phyloP scores from a whole-genome alignment of 2,113 vertebrate genomes.

The Brachypodius melanocephalos region DNA sequence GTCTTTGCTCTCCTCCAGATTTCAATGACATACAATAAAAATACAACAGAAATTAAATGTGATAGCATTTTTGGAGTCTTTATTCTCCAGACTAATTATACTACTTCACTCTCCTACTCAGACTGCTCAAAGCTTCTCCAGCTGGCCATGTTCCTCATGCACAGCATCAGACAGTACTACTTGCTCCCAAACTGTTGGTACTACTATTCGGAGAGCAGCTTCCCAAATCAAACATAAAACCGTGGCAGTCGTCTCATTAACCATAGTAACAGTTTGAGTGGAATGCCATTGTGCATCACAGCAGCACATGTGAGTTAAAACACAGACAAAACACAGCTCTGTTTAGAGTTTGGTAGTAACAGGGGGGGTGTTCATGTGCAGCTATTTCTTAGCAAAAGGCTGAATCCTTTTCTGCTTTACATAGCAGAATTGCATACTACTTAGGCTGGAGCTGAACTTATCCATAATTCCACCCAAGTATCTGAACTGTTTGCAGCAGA shows the following conservation, averaged over 20 bases:
- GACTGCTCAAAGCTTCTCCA: slow-evolving; percentile 3
- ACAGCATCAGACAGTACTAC: background rate
- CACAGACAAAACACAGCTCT: background rate
- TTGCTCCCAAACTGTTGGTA: background rate
- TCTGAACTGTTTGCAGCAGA: background rate
- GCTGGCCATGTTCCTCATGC: background rate
- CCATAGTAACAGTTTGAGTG: background rate
- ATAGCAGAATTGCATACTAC: background rate
- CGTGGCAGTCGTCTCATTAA: background rate
- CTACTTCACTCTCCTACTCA: background rate
- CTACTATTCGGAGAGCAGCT: background rate
- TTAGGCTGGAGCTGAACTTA: background rate
- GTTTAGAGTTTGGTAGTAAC: background rate
- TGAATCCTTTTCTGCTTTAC: background rate
- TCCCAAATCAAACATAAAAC: background rate
- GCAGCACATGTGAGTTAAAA: background rate
- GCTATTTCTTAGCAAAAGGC: background rate
- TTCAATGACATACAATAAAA: background rate
- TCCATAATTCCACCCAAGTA: background rate
- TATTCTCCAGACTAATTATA: slow-evolving; percentile 13
- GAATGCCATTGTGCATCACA: background rate
- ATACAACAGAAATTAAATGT: background rate
- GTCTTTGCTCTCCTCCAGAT: background rate
- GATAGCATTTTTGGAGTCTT: background rate
- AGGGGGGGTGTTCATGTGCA: background rate